Conservation (phyloP, 1,140 invertebrate species). For the Achatina immaculata region DNA sequence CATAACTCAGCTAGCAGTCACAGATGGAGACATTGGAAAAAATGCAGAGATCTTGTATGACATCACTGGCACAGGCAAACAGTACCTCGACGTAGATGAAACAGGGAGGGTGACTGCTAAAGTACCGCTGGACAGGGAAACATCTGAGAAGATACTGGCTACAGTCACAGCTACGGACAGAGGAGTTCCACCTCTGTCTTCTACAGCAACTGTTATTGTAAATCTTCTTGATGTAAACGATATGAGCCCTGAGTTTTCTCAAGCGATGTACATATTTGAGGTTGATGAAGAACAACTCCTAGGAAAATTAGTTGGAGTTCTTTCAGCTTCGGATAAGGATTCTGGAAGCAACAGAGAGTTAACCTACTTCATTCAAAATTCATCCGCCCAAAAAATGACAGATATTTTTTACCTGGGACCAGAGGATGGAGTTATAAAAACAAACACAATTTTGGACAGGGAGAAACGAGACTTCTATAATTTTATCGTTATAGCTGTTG, state of each 20-base stretch:
- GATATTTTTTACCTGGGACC: constrained; percentile 30
- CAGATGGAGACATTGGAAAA: constrained; percentile 82
- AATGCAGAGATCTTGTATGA: constrained; percentile 84
- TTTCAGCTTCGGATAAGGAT: constrained; percentile 79
- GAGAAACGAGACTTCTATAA: constrained; percentile 84
- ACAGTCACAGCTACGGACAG: constrained; percentile 45
- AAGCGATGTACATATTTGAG: constrained; percentile 39
- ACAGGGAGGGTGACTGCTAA: constrained; percentile 41
- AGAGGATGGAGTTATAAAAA: constrained; percentile 70
- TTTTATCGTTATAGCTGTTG: constrained; percentile 75
- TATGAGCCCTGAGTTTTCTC: constrained; percentile 84
- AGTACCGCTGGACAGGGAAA: constrained; percentile 45
- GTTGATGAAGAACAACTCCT: constrained; percentile 42
- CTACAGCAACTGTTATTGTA: constrained; percentile 77
- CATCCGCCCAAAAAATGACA: not conserved
- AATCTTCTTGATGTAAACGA: constrained; percentile 92
- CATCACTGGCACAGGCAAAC: constrained; percentile 72
- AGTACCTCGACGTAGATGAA: constrained; percentile 40
- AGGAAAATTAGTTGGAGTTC: constrained; percentile 40
- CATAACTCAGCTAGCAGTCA: constrained; percentile 76
- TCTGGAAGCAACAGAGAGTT: constrained; percentile 78
- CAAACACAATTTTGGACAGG: constrained; percentile 82
- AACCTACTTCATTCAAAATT: constrained; percentile 74
- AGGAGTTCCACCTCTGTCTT: constrained; percentile 43
- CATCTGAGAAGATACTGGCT: constrained; percentile 39